Evolutionary conservation across 23 tunicate species (phyloP), one percentile per base, ranked within the genome.

Genomic region (Oikopleura dioica): DNA sequence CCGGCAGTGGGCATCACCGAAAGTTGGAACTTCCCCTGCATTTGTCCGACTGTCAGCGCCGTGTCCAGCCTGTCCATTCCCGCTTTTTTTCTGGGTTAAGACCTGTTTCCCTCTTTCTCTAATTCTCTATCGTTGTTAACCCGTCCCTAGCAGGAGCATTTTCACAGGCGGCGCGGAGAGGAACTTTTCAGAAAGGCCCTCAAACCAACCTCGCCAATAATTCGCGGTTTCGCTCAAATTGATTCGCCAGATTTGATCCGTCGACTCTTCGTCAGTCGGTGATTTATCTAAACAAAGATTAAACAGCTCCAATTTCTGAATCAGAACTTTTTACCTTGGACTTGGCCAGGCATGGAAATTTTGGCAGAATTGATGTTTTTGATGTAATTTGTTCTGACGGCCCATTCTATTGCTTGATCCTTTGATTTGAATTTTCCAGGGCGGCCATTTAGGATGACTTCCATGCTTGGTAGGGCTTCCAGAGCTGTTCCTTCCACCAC

Each of bases 181-280:
- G 37, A 84, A 89, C 44, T 69, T 37, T 0, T 78, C 21, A 0
- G 96, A 84, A 76, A 89, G 44, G 29, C 96, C 96, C 51, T 82
- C 78, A 75, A 89, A 89, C 96, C 96, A 89, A 29, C 96, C 89
- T 72, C 82, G 80, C 96, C 96, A 89, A 50, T 79, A 89, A 36
- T 83, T 76, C 34, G 83, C 83, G 5, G 85, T 89, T 78, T 59
- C 36, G 5, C 69, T 33, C 12, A 88, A 78, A 51, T 88, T 78
- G 1, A 84, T 80, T 26, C 86, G 36, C 96, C 96, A 89, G 23
- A 38, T n/a, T n/a, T n/a, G n/a, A n/a, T n/a, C n/a, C n/a, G n/a
- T n/a, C n/a, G n/a, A n/a, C n/a, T n/a, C n/a, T n/a, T n/a, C n/a
- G n/a, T n/a, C n/a, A n/a, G n/a, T n/a, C n/a, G n/a, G n/a, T n/a